Evolutionary conservation across 92 coral and sea anemone species (phyloP).

Genomic region (Micromussa lordhowensis): DNA sequence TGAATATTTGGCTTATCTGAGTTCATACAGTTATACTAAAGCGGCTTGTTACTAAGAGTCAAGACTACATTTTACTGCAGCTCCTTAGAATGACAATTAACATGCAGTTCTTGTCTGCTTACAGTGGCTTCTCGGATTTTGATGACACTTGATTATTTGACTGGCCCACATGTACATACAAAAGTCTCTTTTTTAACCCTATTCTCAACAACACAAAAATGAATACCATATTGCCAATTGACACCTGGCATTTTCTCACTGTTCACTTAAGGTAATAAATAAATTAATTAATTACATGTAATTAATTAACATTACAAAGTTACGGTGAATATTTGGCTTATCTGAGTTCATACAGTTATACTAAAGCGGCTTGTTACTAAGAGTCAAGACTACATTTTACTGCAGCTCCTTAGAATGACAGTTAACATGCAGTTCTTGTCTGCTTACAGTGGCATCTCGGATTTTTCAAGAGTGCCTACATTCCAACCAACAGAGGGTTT

Average conservation of each 20-base stretch:
- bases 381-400: too few species aligned
- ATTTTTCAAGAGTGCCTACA: slow-evolving; percentile 74
- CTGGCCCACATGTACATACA: background rate
- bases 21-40: background rate
- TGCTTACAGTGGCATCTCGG: slow-evolving; percentile 86
- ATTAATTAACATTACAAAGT: slow-evolving; percentile 18
- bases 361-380: too few species aligned
- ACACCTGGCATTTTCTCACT: too few species aligned
- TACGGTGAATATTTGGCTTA: background rate
- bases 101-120: too few species aligned
- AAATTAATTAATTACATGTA: too few species aligned
- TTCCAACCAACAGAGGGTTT: slow-evolving; percentile 81
- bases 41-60: too few species aligned
- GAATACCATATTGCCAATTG: too few species aligned
- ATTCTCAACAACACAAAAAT: too few species aligned
- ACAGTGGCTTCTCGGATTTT: too few species aligned
- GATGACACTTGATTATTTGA: background rate
- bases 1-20: background rate
- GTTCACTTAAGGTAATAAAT: too few species aligned
- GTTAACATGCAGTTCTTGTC: background rate
- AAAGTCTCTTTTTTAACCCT: too few species aligned
- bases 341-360: background rate
- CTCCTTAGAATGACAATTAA: background rate
- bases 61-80: too few species aligned
- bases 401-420: background rate